Base-by-base conservation (phyloP, 2,113 vertebrate species). In the Zosterops borbonicus region DNA sequence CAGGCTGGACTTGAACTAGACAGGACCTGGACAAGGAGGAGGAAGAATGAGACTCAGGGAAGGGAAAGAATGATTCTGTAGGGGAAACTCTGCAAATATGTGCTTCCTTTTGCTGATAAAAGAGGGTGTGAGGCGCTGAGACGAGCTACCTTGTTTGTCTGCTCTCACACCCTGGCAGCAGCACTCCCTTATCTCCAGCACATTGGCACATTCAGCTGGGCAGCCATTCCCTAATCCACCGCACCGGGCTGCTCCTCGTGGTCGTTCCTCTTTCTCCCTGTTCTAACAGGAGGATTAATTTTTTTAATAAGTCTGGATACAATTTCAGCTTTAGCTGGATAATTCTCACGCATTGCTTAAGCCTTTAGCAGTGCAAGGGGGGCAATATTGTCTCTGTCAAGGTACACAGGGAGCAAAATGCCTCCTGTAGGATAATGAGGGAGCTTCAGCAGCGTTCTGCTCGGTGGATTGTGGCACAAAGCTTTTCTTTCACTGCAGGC, bases 101-200 rank as follows among this genome's bases (percentile, higher is more conserved):
- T 10, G n/a, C 89, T 94, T 97, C 92, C 83, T 21, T 90, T 89
- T 94, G 60, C 91, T 75, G 91, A 28, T 90, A 19, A 65, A 59
- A 73, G 69, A 52, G 84, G 46, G 83, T 10, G 67, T 65, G 96
- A 92, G 79, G 75, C 81, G n/a, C 47, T 4, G 47, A 24, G 71
- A 17, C 39, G 23, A 91, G 47, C 68, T 11, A 25, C 77, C 87
- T 60, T 49, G 63, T 81, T 86, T 94, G 96, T 93, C 81, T 82
- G 47, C 74, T 84, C 49, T 17, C 94, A 85, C 95, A 39, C 84
- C 93, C 28, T n/a, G 85, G 74, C 92, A 87, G 93, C 84, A 89
- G 71, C 70, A 70, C 83, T 29, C 46, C 68, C 68, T 77, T 62
- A 77, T 80, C 90, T 70, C 20, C 79, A 59, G 55, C 59, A 9